Conservation (phyloP, 2,888 invertebrate species). For the Plebejus argus region DNA sequence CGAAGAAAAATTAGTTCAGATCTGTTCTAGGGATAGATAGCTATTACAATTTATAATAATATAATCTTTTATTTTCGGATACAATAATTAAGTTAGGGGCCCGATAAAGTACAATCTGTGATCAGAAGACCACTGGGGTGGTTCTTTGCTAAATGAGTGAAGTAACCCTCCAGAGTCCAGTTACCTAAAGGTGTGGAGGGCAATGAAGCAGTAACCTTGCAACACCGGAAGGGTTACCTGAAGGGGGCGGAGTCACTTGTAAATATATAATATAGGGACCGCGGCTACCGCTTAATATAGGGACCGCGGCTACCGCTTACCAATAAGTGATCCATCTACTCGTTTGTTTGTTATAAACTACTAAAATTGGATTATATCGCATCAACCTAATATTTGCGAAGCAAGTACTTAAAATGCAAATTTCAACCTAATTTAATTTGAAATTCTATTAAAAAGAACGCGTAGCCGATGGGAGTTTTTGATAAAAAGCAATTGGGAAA, state of each 20-base stretch:
- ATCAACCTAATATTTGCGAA: neutral
- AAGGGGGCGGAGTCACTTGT: too few species aligned
- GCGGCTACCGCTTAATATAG: neutral
- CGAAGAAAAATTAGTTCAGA: neutral
- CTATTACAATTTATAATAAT: too few species aligned
- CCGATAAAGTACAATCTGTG: neutral
- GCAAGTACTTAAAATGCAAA: neutral
- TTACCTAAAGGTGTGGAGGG: too few species aligned
- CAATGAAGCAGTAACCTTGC: too few species aligned
- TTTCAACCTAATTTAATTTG: neutral
- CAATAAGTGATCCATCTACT: neutral
- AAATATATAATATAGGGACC: too few species aligned
- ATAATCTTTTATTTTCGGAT: too few species aligned
- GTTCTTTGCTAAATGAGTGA: too few species aligned
- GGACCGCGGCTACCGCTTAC: neutral
- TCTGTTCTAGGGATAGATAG: too few species aligned
- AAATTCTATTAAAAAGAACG: neutral
- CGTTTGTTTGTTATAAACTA: neutral
- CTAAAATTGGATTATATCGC: neutral
- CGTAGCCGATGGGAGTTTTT: neutral
- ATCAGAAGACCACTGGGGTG: too few species aligned
- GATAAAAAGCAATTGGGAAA: slow-evolving; percentile 15
- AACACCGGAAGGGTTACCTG: too few species aligned
- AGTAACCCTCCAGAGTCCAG: too few species aligned
- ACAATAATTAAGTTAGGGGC: neutral